phyloP scores from a whole-genome alignment of 2,113 vertebrate species.

The Mormoops blainvillei region DNA sequence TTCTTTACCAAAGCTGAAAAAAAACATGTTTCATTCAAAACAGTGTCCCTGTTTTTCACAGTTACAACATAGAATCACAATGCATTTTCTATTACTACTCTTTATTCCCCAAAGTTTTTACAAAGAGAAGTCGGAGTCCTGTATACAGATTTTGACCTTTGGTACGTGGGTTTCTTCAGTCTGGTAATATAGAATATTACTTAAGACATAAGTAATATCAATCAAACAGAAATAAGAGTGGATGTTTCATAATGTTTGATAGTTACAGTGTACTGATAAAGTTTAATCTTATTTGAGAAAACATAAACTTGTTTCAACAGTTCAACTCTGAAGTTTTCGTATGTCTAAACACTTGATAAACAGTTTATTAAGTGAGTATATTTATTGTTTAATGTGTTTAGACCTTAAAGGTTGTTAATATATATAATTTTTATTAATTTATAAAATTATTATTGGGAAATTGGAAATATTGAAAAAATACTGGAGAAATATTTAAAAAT shows the following conservation, averaged over 20 bases:
- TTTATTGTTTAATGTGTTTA: neutral
- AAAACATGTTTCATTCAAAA: conserved; percentile 56
- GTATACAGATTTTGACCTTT: neutral
- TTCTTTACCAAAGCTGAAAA: conserved; percentile 11
- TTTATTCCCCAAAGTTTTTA: conserved; percentile 6
- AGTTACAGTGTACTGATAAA: neutral
- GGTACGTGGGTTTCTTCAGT: neutral
- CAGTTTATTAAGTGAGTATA: neutral
- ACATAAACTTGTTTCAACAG: neutral
- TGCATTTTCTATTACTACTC: neutral
- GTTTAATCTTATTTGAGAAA: neutral
- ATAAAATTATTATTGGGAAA: conserved; percentile 21
- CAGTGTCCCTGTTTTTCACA: conserved; percentile 37
- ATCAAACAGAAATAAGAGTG: neutral
- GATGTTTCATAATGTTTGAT: neutral
- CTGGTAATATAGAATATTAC: neutral
- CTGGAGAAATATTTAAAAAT: neutral
- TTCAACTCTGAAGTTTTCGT: neutral
- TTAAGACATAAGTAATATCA: neutral
- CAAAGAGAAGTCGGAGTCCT: neutral
- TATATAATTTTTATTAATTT: neutral
- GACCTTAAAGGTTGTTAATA: neutral
- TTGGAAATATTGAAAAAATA: neutral
- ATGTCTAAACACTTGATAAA: neutral
- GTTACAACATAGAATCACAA: neutral